phyloP scores from a whole-genome alignment of 2,797 vertebrate genomes.

The Peromyscus aztecus region DNA sequence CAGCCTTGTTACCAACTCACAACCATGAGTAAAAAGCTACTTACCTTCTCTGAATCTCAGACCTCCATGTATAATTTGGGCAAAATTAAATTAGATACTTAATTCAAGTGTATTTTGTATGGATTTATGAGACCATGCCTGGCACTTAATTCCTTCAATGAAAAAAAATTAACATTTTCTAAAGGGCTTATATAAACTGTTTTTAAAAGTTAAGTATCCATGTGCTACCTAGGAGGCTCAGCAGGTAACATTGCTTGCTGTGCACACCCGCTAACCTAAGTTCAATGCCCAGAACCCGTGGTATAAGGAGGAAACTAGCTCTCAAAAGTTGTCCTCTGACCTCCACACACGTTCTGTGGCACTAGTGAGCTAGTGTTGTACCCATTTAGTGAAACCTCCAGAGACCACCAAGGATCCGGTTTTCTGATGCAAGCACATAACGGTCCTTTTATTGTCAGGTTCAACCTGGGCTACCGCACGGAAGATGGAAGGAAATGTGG shows the following conservation, averaged over 20 bases:
- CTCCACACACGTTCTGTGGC: too few species aligned
- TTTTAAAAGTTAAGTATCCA: background rate
- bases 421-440: too few species aligned
- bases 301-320: background rate
- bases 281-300: background rate
- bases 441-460: too few species aligned
- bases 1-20: background rate
- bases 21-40: slow-evolving; percentile 24
- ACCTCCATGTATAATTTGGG: slow-evolving; percentile 27
- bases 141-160: slow-evolving; percentile 51
- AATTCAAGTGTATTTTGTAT: slow-evolving; percentile 62
- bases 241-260: background rate
- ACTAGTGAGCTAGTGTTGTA: background rate
- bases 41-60: slow-evolving; percentile 24
- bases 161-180: background rate
- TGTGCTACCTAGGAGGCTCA: background rate
- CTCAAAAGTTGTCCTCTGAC: background rate
- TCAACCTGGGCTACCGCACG: too few species aligned
- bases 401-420: too few species aligned
- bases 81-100: slow-evolving; percentile 62
- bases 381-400: too few species aligned
- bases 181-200: background rate
- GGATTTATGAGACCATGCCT: slow-evolving; percentile 52
- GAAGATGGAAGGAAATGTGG: too few species aligned
- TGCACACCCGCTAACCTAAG: background rate